Conservation (phyloP, 2,888 invertebrate species). For the Cheilosia grossa region DNA sequence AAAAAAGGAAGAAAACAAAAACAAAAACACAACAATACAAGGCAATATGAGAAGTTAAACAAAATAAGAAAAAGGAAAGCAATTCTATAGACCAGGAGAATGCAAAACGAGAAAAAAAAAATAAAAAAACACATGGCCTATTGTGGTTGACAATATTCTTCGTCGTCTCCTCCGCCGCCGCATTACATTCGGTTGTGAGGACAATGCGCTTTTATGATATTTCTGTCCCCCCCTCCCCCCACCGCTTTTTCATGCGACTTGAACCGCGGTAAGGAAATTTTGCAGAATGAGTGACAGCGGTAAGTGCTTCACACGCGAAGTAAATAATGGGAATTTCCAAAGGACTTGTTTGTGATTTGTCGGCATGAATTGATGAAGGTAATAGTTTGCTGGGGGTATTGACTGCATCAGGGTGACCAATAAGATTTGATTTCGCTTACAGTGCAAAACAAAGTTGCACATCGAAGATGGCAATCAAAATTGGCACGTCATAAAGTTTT, state of each 20-base stretch:
- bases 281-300: slow-evolving; percentile 61
- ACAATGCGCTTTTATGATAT: slow-evolving; percentile 63
- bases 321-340: slow-evolving; percentile 40
- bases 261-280: slow-evolving; percentile 28
- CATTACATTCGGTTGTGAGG: slow-evolving; percentile 57
- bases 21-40: slow-evolving; percentile 9
- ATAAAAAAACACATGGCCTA: slow-evolving; percentile 46
- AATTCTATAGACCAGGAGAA: slow-evolving; percentile 21
- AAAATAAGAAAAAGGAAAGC: slow-evolving; percentile 17
- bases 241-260: slow-evolving; percentile 1
- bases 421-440: no score
- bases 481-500: no score
- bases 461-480: no score
- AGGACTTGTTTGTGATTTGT: slow-evolving; percentile 25
- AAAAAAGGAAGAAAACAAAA: slow-evolving; percentile 9
- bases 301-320: slow-evolving; percentile 63
- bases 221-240: background rate
- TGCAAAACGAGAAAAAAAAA: slow-evolving; percentile 3
- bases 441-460: no score
- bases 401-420: no score
- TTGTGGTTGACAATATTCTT: slow-evolving; percentile 62
- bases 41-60: slow-evolving; percentile 51
- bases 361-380: slow-evolving; percentile 14
- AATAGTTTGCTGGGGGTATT: background rate
- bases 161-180: slow-evolving; percentile 21